phyloP scores from a whole-genome alignment of 2,797 vertebrate genomes.

The Cryptoprocta ferox region DNA sequence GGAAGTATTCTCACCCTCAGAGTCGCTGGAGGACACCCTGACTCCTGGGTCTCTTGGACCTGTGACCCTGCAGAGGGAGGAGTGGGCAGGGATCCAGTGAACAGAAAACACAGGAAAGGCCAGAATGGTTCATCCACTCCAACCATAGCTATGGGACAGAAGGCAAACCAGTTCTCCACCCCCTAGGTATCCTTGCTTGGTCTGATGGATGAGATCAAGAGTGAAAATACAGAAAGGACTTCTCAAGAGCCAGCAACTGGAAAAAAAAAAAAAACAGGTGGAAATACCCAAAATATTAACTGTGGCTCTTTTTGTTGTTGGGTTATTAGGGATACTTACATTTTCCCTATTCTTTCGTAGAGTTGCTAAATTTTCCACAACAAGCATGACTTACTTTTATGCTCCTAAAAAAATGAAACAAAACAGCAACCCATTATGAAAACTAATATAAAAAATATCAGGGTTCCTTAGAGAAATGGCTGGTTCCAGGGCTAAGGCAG shows the following conservation, averaged over 20 bases:
- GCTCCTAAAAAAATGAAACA: constrained; percentile 27
- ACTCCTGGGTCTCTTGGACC: neutral
- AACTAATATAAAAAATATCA: constrained; percentile 5
- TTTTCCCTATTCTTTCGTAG: neutral
- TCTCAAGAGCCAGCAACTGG: neutral
- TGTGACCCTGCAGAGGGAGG: neutral
- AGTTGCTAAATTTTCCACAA: neutral
- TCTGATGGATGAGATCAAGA: neutral
- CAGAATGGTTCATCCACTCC: neutral
- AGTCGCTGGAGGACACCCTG: neutral
- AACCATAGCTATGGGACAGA: neutral
- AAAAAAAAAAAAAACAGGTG: neutral
- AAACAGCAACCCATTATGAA: neutral
- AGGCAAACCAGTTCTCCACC: neutral
- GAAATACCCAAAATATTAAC: neutral
- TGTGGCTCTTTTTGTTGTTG: neutral
- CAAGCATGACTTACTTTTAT: neutral
- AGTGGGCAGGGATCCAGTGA: neutral
- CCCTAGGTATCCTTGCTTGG: no score
- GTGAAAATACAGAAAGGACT: neutral
- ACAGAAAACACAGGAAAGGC: neutral
- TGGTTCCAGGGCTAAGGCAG: neutral
- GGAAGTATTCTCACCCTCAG: neutral
- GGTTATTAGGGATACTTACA: neutral
- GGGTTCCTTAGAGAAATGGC: neutral